These are phyloP conservation scores for Paramisgurnus dabryanus DNA, from an alignment of 2,113 vertebrate species.

Conservation along the genomic window DNA sequence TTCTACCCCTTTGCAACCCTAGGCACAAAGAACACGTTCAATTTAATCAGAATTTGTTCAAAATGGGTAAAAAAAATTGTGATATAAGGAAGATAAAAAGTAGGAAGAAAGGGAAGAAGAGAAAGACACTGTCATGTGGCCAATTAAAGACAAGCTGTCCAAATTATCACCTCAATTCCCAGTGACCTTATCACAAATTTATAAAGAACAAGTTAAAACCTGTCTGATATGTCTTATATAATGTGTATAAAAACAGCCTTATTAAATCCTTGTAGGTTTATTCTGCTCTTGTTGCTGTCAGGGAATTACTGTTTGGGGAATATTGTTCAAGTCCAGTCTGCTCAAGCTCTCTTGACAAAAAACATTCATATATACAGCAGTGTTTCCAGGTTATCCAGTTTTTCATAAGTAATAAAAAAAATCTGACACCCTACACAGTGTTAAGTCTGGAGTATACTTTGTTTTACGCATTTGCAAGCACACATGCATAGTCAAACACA, in stretches of 20 bases:
- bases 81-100: neutral
- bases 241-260: neutral
- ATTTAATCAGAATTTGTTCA: neutral
- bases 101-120: neutral
- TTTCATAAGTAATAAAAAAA: too few relatives aligned
- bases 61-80: neutral
- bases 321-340: neutral
- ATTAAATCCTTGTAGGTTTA: neutral
- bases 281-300: neutral
- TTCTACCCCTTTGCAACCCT: too few relatives aligned
- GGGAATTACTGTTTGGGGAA: neutral
- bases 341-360: neutral
- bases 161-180: constrained; percentile 7
- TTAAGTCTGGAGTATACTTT: too few relatives aligned
- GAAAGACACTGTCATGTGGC: neutral
- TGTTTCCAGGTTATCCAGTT: neutral
- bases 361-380: neutral
- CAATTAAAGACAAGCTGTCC: neutral
- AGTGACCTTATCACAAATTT: neutral
- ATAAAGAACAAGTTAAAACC: constrained; percentile 10
- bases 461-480: too few relatives aligned
- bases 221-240: neutral
- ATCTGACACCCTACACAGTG: too few relatives aligned
- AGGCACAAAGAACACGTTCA: too few relatives aligned
- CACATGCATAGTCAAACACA: too few relatives aligned